Conservation (phyloP, 2,888 invertebrate genomes). For the Tinea semifulvella region DNA sequence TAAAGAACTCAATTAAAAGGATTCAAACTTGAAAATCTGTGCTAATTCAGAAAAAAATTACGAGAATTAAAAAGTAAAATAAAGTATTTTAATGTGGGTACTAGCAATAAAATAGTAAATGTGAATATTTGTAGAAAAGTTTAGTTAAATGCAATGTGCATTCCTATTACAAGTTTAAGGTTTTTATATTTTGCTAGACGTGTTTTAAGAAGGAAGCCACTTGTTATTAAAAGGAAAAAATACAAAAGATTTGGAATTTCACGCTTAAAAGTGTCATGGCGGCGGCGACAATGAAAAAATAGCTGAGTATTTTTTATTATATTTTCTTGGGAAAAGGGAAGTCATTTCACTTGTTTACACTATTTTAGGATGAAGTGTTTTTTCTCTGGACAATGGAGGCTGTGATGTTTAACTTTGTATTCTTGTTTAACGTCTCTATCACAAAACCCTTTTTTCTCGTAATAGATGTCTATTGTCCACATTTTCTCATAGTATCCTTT, state of each 20-base stretch:
- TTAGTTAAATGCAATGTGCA: constrained; percentile 35
- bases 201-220: constrained; percentile 29
- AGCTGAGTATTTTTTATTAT: constrained; percentile 15
- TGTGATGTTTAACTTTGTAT: background rate
- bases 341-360: constrained; percentile 8
- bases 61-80: background rate
- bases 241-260: constrained; percentile 38
- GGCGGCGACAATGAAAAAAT: constrained; percentile 21
- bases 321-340: background rate
- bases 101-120: background rate
- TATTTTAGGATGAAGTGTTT: constrained; percentile 1
- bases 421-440: background rate
- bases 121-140: background rate
- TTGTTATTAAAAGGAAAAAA: constrained; percentile 25
- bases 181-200: constrained; percentile 32
- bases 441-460: background rate
- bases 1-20: background rate
- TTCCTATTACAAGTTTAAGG: constrained; percentile 30
- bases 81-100: background rate
- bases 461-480: background rate
- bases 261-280: constrained; percentile 41
- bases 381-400: constrained; percentile 2
- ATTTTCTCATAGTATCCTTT: no score
- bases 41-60: background rate
- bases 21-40: background rate